Evolutionary conservation across 2,113 vertebrate genomes (phyloP).

Genomic region (Amazona vittata): DNA sequence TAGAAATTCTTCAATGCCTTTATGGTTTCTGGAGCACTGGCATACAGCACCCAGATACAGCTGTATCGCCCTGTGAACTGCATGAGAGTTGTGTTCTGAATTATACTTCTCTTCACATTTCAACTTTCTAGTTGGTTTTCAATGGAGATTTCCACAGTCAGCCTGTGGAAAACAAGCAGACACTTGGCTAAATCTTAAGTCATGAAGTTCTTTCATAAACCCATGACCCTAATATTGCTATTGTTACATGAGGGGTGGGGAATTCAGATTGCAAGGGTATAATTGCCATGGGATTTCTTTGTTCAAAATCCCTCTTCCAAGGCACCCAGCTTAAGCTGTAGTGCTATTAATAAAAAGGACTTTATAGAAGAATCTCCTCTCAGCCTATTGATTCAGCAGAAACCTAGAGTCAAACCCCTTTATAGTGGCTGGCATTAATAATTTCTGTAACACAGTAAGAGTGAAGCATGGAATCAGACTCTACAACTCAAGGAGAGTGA

Average conservation of each 20-base stretch:
- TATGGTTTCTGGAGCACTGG: neutral
- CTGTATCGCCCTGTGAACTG: fast-evolving
- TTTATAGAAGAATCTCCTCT: neutral
- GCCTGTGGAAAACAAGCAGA: neutral
- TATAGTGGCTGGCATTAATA: neutral
- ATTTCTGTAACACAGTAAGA: neutral
- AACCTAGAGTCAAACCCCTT: neutral
- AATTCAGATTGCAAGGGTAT: neutral
- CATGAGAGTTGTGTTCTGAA: neutral
- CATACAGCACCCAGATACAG: neutral
- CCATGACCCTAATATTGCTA: neutral
- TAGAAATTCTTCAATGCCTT: neutral
- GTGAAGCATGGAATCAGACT: too few species aligned
- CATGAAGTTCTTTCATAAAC: neutral
- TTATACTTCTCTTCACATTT: neutral
- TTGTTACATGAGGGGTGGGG: neutral
- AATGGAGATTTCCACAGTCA: slow-evolving; percentile 7
- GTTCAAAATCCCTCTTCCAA: neutral
- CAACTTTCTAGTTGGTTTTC: neutral
- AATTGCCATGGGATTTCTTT: neutral
- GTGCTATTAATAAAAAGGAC: neutral
- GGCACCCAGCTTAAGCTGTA: neutral
- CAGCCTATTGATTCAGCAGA: neutral
- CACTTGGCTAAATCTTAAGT: slow-evolving; percentile 6
- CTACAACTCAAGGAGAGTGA: too few species aligned